Evolutionary conservation across 1,140 invertebrate species (phyloP), one percentile per base, ranked within the genome.

Genomic region (Drosophila repleta): DNA sequence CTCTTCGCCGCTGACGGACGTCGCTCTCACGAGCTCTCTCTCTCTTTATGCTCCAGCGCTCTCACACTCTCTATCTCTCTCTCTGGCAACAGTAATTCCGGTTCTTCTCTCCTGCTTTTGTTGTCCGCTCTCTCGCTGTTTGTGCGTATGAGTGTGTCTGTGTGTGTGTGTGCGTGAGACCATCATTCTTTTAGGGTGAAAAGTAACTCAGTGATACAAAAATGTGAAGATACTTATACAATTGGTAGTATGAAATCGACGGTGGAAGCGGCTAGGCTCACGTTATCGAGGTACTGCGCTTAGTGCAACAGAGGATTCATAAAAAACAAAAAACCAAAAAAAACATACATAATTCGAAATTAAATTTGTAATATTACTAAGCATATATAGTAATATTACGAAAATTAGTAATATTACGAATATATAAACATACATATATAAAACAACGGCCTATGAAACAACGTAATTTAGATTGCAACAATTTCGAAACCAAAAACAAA

Each of bases 211-310:
- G 39, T 49, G 61, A 58, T 37, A 65, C 63, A 68, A 46, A 43
- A 46, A 73, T 56, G 37, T 26, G 17, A 49, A 51, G 64, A 61
- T 56, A 62, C 62, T 49, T 39, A 60, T 68, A 61, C 69, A 51
- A 73, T 49, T 67, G 55, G 69, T 69, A 74, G 71, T 74, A 74
- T 63, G 66, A 69, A 74, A 74, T 69, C 58, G 66, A 74, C 71
- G 65, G 65, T 74, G 71, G 71, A 72, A 74, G 71, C 71, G 66
- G 58, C 37, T 43, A 74, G 71, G 69, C 67, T 72, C 55, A 55
- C 63, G 71, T 51, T 63, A 52, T 69, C 71, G 71, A 74, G 66
- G 71, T 74, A 69, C 11, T 63, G 52, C 65, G 65, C 29, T 45
- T 37, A 51, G 29, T 69, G 51, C 43, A 41, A 46, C 21, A 51